phyloP scores from a whole-genome alignment of 2,888 invertebrate genomes.

The Monochamus alternatus region DNA sequence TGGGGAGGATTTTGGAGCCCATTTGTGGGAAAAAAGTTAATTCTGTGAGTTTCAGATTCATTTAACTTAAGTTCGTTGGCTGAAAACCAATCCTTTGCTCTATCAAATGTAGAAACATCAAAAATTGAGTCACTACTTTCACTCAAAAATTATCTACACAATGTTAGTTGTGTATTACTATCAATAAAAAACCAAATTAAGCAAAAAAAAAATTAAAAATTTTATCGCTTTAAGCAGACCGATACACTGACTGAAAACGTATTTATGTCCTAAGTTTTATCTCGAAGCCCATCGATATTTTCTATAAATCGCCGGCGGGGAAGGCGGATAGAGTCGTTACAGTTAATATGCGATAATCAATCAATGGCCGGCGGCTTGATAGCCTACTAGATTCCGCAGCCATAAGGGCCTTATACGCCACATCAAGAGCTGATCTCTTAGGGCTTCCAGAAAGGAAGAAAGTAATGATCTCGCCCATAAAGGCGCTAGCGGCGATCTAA shows the following conservation, averaged over 20 bases:
- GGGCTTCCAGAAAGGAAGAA: slow-evolving; percentile 45
- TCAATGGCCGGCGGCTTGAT: slow-evolving; percentile 60
- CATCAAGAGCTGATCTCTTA: slow-evolving; percentile 49
- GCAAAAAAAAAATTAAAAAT: too few species aligned
- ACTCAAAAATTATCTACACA: too few species aligned
- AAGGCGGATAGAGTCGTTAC: slow-evolving; percentile 49
- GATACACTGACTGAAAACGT: neutral
- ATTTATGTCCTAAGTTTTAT: neutral
- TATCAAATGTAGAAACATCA: too few species aligned
- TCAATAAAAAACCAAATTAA: too few species aligned
- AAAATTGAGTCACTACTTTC: too few species aligned
- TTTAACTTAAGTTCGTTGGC: too few species aligned
- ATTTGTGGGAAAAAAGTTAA: too few species aligned
- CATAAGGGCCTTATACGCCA: slow-evolving; percentile 25
- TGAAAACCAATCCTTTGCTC: too few species aligned
- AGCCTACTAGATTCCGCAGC: slow-evolving; percentile 43
- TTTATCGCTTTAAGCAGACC: neutral
- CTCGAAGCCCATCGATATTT: slow-evolving; percentile 33
- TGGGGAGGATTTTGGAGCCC: too few species aligned
- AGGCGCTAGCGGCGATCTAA: slow-evolving; percentile 46
- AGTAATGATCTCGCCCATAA: slow-evolving; percentile 47
- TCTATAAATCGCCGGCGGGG: slow-evolving; percentile 31
- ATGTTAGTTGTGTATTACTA: too few species aligned
- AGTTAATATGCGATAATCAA: slow-evolving; percentile 56
- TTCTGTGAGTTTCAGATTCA: too few species aligned